These are phyloP conservation scores for Elephas maximus DNA, from an alignment of 2,113 vertebrate genomes.

Conservation along the genomic window DNA sequence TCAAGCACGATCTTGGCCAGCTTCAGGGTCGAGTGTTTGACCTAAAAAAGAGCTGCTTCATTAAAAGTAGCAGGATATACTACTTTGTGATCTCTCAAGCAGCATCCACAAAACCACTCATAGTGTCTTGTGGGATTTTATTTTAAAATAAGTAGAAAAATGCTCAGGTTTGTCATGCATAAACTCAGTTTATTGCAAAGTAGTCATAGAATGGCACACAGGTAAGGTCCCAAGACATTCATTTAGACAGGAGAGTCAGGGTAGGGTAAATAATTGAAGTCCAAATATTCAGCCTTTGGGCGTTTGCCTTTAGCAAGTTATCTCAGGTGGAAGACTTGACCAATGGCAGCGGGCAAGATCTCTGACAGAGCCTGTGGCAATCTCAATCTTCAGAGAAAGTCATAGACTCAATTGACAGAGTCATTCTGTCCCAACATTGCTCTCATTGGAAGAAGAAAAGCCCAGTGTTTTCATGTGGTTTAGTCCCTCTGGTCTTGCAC, in stretches of 20 bases:
- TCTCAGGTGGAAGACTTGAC: too few species aligned
- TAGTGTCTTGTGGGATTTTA: neutral
- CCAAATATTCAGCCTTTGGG: neutral
- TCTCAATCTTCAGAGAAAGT: neutral
- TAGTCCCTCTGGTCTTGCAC: neutral
- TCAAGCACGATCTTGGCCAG: neutral
- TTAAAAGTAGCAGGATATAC: neutral
- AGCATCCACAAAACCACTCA: neutral
- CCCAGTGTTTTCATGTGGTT: neutral
- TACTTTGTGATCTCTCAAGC: neutral
- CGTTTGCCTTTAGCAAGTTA: too few species aligned
- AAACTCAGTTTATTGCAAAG: neutral
- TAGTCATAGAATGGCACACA: neutral
- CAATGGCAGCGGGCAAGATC: neutral
- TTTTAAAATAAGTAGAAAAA: neutral
- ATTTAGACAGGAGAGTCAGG: neutral
- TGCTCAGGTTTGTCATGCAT: neutral
- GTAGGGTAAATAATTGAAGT: neutral
- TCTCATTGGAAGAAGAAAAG: too few species aligned
- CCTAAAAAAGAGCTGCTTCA: neutral
- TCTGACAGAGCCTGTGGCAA: neutral
- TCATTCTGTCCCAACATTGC: neutral
- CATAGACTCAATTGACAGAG: neutral
- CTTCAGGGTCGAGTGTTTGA: fast-evolving
- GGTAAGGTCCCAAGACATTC: neutral